These are phyloP conservation scores for Magallana ariakensis DNA, from an alignment of 1,140 invertebrate genomes.

Conservation along the genomic window DNA sequence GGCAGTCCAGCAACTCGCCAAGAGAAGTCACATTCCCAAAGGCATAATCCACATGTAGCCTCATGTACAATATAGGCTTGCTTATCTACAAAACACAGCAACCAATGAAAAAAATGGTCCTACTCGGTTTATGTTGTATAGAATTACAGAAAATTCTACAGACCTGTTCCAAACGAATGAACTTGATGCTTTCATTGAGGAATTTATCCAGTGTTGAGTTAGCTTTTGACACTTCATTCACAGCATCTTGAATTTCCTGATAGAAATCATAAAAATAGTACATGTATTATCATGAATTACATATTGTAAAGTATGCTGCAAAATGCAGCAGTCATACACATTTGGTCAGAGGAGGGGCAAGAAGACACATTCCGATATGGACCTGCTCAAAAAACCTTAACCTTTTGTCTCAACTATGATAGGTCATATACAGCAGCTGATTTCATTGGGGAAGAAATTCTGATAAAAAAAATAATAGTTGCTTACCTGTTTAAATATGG, in stretches of 20 bases:
- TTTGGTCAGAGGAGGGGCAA: no score
- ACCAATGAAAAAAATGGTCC: conserved; percentile 39
- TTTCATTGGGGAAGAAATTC: no score
- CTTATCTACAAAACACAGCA: conserved; percentile 48
- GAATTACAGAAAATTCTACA: conserved; percentile 6
- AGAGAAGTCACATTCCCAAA: conserved; percentile 68
- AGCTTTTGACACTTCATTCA: conserved; percentile 56
- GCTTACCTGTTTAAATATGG: conserved; percentile 61
- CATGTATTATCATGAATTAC: neutral
- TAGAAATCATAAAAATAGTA: conserved; percentile 11
- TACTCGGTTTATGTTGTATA: no score
- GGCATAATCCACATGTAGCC: conserved; percentile 63
- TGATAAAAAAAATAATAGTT: neutral
- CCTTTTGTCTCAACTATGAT: no score
- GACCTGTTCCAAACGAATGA: neutral
- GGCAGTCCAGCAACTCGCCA: conserved; percentile 62
- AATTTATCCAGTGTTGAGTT: conserved; percentile 56
- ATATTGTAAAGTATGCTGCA: no score
- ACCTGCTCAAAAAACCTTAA: no score
- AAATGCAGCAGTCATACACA: no score
- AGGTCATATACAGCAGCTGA: no score
- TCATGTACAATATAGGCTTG: conserved; percentile 56
- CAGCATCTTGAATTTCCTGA: conserved; percentile 58
- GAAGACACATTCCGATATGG: no score
- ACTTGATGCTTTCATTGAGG: conserved; percentile 29